Conservation (phyloP, 1,140 invertebrate genomes). For the Drosophila ambigua region DNA sequence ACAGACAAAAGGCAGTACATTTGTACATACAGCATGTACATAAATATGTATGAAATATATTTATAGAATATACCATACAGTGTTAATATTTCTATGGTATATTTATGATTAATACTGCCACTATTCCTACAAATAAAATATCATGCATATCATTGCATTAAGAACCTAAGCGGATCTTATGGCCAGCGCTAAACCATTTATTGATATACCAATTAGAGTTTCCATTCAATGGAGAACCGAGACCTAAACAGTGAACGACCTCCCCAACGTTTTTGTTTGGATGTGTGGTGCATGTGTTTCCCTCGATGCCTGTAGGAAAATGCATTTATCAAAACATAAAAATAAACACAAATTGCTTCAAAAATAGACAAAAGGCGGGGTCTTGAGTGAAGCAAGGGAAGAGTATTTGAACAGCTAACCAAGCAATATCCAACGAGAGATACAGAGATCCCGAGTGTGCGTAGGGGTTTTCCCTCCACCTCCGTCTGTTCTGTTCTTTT, state of each 20-base stretch:
- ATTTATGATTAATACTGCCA: background rate
- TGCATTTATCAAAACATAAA: constrained; percentile 82
- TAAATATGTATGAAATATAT: no score
- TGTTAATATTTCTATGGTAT: no score
- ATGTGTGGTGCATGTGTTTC: constrained; percentile 8
- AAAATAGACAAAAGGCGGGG: constrained; percentile 67
- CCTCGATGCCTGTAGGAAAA: constrained; percentile 43
- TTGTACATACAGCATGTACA: background rate
- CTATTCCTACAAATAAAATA: constrained; percentile 2
- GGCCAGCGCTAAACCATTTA: constrained; percentile 25
- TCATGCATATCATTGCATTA: constrained; percentile 21
- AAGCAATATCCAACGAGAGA: constrained; percentile 35
- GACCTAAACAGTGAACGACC: constrained; percentile 63
- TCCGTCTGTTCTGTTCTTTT: background rate
- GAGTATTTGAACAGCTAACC: constrained; percentile 74
- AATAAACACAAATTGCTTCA: constrained; percentile 80
- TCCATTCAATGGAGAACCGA: constrained; percentile 32
- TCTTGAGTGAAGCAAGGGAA: background rate
- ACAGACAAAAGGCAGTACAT: background rate
- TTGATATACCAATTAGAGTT: constrained; percentile 55
- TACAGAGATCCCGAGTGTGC: constrained; percentile 53
- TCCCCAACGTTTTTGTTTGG: constrained; percentile 48
- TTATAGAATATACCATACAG: no score
- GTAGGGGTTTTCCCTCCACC: constrained; percentile 52
- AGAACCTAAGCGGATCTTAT: constrained; percentile 28